Evolutionary conservation across 92 coral and sea anemone genomes (phyloP).

Genomic region (Montipora capitata): DNA sequence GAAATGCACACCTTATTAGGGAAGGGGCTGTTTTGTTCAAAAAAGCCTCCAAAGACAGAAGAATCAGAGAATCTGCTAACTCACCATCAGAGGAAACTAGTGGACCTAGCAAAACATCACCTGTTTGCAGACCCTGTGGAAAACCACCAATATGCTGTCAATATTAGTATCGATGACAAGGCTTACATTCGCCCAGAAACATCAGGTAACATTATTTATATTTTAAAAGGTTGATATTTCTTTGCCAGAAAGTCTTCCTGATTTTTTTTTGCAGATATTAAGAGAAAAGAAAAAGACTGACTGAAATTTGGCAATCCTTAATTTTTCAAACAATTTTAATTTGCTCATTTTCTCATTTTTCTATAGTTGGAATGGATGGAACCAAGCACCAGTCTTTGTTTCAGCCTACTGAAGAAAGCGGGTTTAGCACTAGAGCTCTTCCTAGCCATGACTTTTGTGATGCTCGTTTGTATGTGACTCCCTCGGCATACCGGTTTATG

Average conservation of each 20-base stretch:
- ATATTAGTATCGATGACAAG: conserved; percentile 46
- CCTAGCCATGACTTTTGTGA: conserved; percentile 59
- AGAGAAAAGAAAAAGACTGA: no score
- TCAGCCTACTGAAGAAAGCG: conserved; percentile 54
- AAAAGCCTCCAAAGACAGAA: conserved; percentile 57
- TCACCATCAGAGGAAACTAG: conserved; percentile 58
- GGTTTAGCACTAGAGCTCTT: conserved; percentile 32
- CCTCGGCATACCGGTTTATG: conserved; percentile 53
- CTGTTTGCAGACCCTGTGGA: conserved; percentile 43
- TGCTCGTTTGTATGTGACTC: conserved; percentile 28
- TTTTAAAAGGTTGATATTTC: no score
- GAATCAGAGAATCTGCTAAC: conserved; percentile 48
- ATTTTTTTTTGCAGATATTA: no score
- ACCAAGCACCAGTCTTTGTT: conserved; percentile 47
- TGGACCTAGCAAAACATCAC: conserved; percentile 46
- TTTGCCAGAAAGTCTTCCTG: no score
- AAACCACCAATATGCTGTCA: conserved; percentile 5
- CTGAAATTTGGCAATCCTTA: no score
- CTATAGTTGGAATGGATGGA: conserved; percentile 59
- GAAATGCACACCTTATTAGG: no score
- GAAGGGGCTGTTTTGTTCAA: conserved; percentile 57
- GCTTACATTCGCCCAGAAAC: conserved; percentile 59
- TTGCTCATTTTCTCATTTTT: no score
- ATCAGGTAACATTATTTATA: conserved; percentile 21
- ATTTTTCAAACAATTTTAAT: no score